Evolutionary conservation across 2,888 invertebrate species (phyloP).

Genomic region (Hydroisotoma schaefferi): DNA sequence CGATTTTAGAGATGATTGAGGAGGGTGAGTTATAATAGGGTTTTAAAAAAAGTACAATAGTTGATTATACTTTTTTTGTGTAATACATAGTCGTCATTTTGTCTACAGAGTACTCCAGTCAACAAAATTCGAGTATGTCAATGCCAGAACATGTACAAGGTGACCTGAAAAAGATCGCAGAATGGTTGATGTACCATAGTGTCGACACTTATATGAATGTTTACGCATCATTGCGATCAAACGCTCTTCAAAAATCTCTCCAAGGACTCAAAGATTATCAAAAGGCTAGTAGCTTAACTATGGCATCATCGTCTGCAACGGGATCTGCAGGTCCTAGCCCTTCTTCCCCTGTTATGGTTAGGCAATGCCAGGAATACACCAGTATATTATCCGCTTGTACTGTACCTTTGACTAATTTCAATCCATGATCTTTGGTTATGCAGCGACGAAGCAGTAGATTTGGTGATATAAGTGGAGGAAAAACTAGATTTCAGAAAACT

Average conservation of each 20-base stretch:
- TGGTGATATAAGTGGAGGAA: constrained; percentile 1
- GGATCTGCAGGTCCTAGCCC: constrained; percentile 41
- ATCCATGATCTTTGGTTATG: neutral
- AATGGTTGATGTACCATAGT: constrained; percentile 77
- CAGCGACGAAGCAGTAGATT: constrained; percentile 5
- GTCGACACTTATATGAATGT: constrained; percentile 70
- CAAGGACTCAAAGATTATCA: constrained; percentile 75
- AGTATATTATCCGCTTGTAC: constrained; percentile 57
- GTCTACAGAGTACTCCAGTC: constrained; percentile 38
- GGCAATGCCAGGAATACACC: constrained; percentile 19
- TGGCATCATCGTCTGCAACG: constrained; percentile 43
- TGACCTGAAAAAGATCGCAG: constrained; percentile 73
- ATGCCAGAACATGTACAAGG: constrained; percentile 66
- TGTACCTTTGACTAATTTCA: constrained; percentile 51
- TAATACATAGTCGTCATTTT: neutral
- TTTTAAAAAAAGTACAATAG: neutral
- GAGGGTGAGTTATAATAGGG: constrained; percentile 60
- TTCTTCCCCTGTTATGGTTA: constrained; percentile 36
- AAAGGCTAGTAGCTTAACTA: constrained; percentile 54
- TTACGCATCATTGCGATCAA: constrained; percentile 71
- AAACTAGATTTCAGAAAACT: constrained; percentile 55
- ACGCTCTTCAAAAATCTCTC: constrained; percentile 70
- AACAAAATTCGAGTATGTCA: constrained; percentile 47
- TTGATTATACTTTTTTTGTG: neutral
- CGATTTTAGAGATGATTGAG: constrained; percentile 69